A percentile compares a stretch with the other conserved stretches of the same genome.
phyloP scores from a whole-genome alignment of 2,113 vertebrate genomes.

The Bucco capensis region DNA sequence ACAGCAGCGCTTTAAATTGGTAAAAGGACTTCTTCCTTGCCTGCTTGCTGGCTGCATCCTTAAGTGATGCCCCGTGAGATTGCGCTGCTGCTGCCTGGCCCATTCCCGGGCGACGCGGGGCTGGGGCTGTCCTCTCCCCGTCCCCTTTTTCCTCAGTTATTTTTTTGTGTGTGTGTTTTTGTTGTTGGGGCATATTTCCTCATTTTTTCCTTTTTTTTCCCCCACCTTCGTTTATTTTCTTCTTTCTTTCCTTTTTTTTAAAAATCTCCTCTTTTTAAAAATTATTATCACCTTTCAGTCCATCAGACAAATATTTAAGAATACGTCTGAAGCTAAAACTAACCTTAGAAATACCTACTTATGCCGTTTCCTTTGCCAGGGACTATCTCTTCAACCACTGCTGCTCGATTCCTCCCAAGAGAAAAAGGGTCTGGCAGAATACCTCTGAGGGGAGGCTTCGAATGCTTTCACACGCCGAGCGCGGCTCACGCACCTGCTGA shows the following conservation, averaged over 20 bases:
- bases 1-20: neutral
- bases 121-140: accelerated
- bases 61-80: neutral
- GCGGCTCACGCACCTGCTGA: neutral
- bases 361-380: neutral
- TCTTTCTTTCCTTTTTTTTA: no score
- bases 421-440: neutral
- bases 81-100: neutral
- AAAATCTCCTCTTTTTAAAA: neutral
- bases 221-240: no score
- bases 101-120: no score
- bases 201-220: no score
- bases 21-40: neutral
- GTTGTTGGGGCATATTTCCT: neutral
- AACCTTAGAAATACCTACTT: accelerated
- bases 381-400: neutral
- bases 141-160: neutral
- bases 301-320: neutral
- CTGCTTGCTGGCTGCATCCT: neutral
- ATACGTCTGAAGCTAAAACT: neutral
- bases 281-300: neutral
- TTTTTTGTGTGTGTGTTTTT: neutral
- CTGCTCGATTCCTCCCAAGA: neutral
- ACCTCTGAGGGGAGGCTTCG: neutral
- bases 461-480: neutral